Conservation (phyloP, 2,888 invertebrate genomes). For the Drosophila helvetica region DNA sequence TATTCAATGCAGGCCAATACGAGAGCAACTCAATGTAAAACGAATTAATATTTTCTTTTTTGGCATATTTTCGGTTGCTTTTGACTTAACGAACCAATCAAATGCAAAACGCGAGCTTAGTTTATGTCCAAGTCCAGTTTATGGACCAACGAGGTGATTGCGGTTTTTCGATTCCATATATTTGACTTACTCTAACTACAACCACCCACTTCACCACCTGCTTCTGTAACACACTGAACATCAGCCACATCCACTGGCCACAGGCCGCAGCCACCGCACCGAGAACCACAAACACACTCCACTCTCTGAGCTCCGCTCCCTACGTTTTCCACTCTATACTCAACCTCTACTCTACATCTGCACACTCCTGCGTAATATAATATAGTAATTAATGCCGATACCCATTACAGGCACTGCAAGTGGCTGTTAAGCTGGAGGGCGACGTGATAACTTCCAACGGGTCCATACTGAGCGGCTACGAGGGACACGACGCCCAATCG, state of each 20-base stretch:
- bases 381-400: slow-evolving; percentile 37
- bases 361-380: slow-evolving; percentile 6
- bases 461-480: slow-evolving; percentile 91
- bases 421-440: slow-evolving; percentile 97
- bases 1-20: slow-evolving; percentile 57
- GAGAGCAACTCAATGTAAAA: slow-evolving; percentile 54
- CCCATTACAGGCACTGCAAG: slow-evolving; percentile 92
- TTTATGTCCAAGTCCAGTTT: slow-evolving; percentile 84
- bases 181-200: slow-evolving; percentile 47
- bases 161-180: slow-evolving; percentile 64
- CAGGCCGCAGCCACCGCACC: slow-evolving; percentile 2
- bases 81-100: slow-evolving; percentile 67
- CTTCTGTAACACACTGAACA: slow-evolving; percentile 37
- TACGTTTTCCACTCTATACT: slow-evolving; percentile 30
- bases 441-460: slow-evolving; percentile 98
- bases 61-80: slow-evolving; percentile 74
- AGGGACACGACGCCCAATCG: slow-evolving; percentile 83
- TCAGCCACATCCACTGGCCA: background rate
- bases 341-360: slow-evolving; percentile 17
- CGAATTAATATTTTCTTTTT: slow-evolving; percentile 68
- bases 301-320: slow-evolving; percentile 20
- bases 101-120: slow-evolving; percentile 72
- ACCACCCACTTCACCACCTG: slow-evolving; percentile 43
- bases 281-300: slow-evolving; percentile 14
- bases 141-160: slow-evolving; percentile 84